phyloP scores from a whole-genome alignment of 2,113 vertebrate genomes.

The Apteryx owenii region DNA sequence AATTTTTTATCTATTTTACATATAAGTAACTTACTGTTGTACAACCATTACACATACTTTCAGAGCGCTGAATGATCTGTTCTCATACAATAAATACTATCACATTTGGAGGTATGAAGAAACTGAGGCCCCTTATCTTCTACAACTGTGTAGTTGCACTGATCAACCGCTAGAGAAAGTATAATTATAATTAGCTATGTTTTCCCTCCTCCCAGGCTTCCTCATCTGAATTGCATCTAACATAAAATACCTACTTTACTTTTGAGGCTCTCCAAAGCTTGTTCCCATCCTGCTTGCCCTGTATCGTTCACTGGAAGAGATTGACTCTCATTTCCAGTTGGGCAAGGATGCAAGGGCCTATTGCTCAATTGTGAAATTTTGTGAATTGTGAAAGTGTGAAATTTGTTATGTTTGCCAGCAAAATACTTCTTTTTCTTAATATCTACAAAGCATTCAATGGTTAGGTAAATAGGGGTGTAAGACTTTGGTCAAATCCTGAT shows the following conservation, averaged over 20 bases:
- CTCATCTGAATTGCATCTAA: background rate
- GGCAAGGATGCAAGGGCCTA: background rate
- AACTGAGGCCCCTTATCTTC: background rate
- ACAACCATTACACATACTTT: background rate
- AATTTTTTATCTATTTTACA: background rate
- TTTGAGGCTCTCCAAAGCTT: background rate
- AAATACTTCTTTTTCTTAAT: background rate
- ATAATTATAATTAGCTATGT: background rate
- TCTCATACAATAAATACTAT: background rate
- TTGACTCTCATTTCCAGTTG: background rate
- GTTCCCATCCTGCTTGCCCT: background rate
- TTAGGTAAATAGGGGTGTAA: fast-evolving
- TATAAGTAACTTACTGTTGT: background rate
- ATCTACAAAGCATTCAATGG: background rate
- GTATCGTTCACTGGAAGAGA: background rate
- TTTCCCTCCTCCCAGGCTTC: background rate
- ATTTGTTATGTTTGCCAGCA: background rate
- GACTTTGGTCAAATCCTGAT: background rate
- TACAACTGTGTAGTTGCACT: background rate
- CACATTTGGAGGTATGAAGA: background rate
- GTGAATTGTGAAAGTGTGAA: background rate
- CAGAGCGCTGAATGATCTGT: background rate
- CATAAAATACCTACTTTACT: background rate
- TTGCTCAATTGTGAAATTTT: background rate
- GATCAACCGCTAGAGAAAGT: background rate